Conservation (phyloP, 1,140 invertebrate genomes). For the Trachelipus rathkii region DNA sequence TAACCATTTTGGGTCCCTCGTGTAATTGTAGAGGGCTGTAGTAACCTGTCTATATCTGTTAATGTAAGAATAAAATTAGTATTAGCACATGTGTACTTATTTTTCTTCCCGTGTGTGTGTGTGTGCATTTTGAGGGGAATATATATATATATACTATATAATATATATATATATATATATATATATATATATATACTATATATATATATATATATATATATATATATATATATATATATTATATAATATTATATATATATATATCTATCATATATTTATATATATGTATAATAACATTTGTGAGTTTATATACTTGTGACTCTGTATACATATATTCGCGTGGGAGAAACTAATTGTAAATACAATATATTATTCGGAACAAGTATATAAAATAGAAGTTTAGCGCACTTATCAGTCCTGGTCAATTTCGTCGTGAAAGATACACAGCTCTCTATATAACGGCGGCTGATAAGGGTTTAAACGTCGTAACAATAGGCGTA, state of each 20-base stretch:
- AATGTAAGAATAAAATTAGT: too few species aligned
- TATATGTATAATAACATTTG: slow-evolving; percentile 31
- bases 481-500: too few species aligned
- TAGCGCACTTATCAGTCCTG: background rate
- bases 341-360: too few species aligned
- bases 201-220: slow-evolving; percentile 22
- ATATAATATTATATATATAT: slow-evolving; percentile 31
- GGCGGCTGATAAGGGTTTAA: background rate
- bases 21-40: too few species aligned
- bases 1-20: too few species aligned
- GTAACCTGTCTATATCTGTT: too few species aligned
- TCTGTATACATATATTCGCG: too few species aligned
- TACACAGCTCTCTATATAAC: slow-evolving; percentile 7
- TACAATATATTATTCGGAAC: too few species aligned
- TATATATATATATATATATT: slow-evolving; percentile 19
- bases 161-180: background rate
- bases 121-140: too few species aligned
- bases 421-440: slow-evolving; percentile 1
- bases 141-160: background rate
- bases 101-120: too few species aligned
- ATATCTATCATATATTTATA: slow-evolving; percentile 24
- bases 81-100: too few species aligned
- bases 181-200: slow-evolving; percentile 18
- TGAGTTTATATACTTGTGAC: slow-evolving; percentile 21
- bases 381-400: background rate